phyloP scores from a whole-genome alignment of 2,113 vertebrate species.

The Brienomyrus longianalis region DNA sequence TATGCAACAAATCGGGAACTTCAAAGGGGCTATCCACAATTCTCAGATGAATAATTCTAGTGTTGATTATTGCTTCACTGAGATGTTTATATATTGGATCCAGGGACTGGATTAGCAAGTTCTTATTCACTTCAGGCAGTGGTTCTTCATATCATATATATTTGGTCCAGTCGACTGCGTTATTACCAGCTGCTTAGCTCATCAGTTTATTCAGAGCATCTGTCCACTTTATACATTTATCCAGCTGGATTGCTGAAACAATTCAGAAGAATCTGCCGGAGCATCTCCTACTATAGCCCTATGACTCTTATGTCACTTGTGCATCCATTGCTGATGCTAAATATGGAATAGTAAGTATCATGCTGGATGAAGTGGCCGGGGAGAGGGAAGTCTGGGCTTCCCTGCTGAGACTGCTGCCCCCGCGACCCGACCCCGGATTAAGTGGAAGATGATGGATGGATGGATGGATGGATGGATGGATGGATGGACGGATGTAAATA shows the following conservation, averaged over 20 bases:
- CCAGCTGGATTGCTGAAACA: not conserved
- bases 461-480: too few species aligned
- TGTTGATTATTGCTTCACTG: not conserved
- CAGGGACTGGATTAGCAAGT: not conserved
- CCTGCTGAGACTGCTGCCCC: too few species aligned
- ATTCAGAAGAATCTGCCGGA: not conserved
- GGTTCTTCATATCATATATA: not conserved
- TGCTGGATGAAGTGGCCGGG: too few species aligned
- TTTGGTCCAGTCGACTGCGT: not conserved
- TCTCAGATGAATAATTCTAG: not conserved
- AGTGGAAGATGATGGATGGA: too few species aligned
- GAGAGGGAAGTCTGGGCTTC: too few species aligned
- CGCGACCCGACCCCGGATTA: too few species aligned
- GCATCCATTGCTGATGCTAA: too few species aligned
- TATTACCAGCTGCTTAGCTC: not conserved
- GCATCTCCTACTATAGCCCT: not conserved
- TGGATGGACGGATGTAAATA: too few species aligned
- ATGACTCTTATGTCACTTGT: not conserved
- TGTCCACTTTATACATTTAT: not conserved
- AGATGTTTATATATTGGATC: conserved; percentile 13
- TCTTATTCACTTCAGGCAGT: not conserved
- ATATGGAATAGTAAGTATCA: too few species aligned
- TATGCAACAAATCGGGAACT: conserved; percentile 9
- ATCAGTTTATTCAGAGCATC: not conserved
- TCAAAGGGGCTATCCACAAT: not conserved